phyloP scores from a whole-genome alignment of 2,113 vertebrate species.

The Lota lota region DNA sequence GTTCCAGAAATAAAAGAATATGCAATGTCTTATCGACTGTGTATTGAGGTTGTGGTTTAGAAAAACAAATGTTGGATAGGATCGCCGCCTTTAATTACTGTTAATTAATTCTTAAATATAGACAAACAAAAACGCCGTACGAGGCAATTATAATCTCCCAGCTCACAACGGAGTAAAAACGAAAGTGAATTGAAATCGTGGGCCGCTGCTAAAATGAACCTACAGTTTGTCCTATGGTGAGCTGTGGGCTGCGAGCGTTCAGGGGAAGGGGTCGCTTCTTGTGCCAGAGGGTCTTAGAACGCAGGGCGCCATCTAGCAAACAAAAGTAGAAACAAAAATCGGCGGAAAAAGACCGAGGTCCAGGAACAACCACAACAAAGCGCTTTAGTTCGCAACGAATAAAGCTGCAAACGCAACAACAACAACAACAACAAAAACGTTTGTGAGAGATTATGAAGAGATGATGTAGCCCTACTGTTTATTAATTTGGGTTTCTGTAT shows the following conservation, averaged over 20 bases:
- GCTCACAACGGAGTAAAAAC: too few relatives aligned
- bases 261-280: conserved; percentile 54
- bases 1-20: too few relatives aligned
- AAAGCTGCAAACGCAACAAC: neutral
- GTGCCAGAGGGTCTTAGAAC: conserved; percentile 78
- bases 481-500: neutral
- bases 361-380: conserved; percentile 48
- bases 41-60: too few relatives aligned
- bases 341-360: conserved; percentile 35
- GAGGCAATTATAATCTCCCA: too few relatives aligned
- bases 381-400: conserved; percentile 16
- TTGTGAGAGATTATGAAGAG: too few relatives aligned
- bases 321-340: conserved; percentile 80
- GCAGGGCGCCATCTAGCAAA: conserved; percentile 96
- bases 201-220: conserved; percentile 33
- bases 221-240: conserved; percentile 32
- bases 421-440: conserved; percentile 5
- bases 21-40: too few relatives aligned
- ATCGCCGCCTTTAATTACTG: too few relatives aligned
- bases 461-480: conserved; percentile 15
- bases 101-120: too few relatives aligned
- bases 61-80: too few relatives aligned
- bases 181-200: neutral
- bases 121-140: too few relatives aligned
- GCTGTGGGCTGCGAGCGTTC: conserved; percentile 22